Evolutionary conservation across 2,888 invertebrate species (phyloP).

Genomic region (Metallyticus violacea): DNA sequence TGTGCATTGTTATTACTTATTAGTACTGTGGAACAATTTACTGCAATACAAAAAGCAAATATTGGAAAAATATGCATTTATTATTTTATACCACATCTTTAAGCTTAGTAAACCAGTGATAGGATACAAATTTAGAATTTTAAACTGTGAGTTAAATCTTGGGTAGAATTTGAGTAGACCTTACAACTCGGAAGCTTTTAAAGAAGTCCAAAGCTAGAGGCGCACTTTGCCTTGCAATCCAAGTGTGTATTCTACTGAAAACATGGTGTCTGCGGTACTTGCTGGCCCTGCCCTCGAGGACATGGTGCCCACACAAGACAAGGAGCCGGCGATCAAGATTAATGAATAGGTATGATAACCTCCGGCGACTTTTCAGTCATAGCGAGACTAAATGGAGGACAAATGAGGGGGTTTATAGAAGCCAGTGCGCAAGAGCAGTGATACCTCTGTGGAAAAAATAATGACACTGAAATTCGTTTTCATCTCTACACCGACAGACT

Average conservation of each 20-base stretch:
- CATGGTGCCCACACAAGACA: not conserved
- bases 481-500: not conserved
- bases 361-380: not conserved
- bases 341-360: not conserved
- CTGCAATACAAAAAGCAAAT: too few species aligned
- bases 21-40: too few species aligned
- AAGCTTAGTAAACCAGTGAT: too few species aligned
- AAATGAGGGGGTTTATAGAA: not conserved
- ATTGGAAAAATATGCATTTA: too few species aligned
- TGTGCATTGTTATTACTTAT: too few species aligned
- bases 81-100: too few species aligned
- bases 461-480: not conserved
- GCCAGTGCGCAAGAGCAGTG: too few species aligned
- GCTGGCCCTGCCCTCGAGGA: too few species aligned
- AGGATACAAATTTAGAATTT: too few species aligned
- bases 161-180: too few species aligned
- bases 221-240: not conserved
- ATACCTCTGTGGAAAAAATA: not conserved
- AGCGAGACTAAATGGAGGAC: not conserved
- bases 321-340: not conserved
- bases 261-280: not conserved
- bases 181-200: not conserved
- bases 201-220: not conserved
- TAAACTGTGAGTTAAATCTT: too few species aligned
- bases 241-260: not conserved